Base-by-base conservation (phyloP, 1,140 invertebrate genomes). In the Eumaeus atala region DNA sequence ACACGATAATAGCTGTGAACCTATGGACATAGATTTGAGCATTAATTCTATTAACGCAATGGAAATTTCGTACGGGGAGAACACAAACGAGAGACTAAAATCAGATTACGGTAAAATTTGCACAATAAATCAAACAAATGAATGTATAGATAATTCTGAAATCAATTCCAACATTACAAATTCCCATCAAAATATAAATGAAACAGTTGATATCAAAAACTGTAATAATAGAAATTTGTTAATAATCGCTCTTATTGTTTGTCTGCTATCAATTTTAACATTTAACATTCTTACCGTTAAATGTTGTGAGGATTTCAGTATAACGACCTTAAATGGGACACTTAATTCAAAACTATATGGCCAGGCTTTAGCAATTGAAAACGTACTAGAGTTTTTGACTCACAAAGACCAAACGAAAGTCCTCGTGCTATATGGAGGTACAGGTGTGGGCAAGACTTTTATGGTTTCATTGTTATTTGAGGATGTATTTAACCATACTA, bases 11-110 rank as follows among this genome's bases (percentile, higher is more conserved):
- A 77, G 70, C 63, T 75, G 55, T 55, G 84, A 87, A 53, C 74
- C 84, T 9, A 87, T 87, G 84, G 84, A 87, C 55, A 59, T 87
- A 48, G 84, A 87, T 66, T 51, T 74, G 38, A 87, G 81, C 58
- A 44, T 61, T 18, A 68, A 70, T 61, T 84, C 83, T n/a, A 42
- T 59, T 16, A 67, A 54, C 52, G 61, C 64, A 11, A 81, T 81
- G 76, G 76, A 84, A 48, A 72, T 77, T 61, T 80, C 78, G 38
- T 72, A 69, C 38, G 58, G 54, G 58, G 65, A 70, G n/a, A 21
- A 53, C 11, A 35, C n/a, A 8, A 5, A 10, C 11, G 21, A 28
- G 6, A 28, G 21, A 28, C 21, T 28, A 6, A 2, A 6, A 28
- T 3, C 21, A 28, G 21, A 28, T 28, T 28, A 28, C 21, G 21